Evolutionary conservation across 2,113 vertebrate genomes (phyloP), one percentile per base, ranked within the genome.

Genomic region (Micromys minutus): DNA sequence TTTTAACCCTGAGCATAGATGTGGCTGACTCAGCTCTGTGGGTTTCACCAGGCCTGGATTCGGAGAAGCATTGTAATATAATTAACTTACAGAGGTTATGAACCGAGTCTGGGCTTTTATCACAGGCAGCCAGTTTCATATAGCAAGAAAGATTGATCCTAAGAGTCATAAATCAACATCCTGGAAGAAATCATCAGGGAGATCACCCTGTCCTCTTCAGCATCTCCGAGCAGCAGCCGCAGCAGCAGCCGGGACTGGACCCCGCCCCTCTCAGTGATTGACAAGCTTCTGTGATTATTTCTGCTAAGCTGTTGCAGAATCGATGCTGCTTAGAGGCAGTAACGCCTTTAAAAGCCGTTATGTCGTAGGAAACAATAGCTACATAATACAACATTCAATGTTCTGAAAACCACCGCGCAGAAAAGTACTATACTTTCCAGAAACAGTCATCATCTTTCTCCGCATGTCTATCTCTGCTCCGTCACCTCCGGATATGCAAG

Each of bases 311-410:
- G 63, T 94, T 45, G 75, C 42, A 55, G 89, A 69, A 65, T 57
- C 74, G 83, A 87, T 52, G 75, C 89, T 69, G 52, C 61, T 42
- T 75, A 91, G 90, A 89, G 95, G 55, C 72, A 92, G 71, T 29
- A 94, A 86, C 83, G 76, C 52, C 94, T 97, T 97, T 93, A 34
- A 95, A 96, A 95, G 61, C 86, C 29, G 17, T 71, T 90, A 87
- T 91, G 86, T 89, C 67, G 69, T 77, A 85, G 87, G 90, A 65
- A 95, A 94, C 36, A 94, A 97, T 42, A 88, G 34, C 74, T 71
- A 26, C 47, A 31, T 84, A 84, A 96, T 94, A 93, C 96, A 97
- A 94, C 95, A 96, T 95, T 94, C 91, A 87, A 80, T 87, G 4
- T 72, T 87, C 63, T 85, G 65, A 96, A 96, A 90, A 81, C 63